phyloP scores from a whole-genome alignment of 2,888 invertebrate genomes.

The Spilosoma lubricipeda region DNA sequence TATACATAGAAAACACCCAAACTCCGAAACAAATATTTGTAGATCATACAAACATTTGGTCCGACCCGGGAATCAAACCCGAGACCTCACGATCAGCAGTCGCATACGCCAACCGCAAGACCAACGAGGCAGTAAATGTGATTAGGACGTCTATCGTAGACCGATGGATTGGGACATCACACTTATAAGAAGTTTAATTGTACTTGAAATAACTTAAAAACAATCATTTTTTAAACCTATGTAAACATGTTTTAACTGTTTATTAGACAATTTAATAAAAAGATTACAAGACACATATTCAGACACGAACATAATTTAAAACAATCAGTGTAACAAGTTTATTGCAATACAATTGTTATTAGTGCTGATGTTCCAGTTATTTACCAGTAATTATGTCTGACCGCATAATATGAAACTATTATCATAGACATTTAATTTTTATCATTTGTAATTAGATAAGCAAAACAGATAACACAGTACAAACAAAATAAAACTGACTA shows the following conservation, averaged over 20 bases:
- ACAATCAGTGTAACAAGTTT: not conserved
- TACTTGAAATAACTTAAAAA: fast-evolving
- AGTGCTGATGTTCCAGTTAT: not conserved
- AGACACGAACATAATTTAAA: too few species aligned
- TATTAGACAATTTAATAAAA: not conserved
- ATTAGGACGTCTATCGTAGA: too few species aligned
- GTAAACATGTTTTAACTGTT: not conserved
- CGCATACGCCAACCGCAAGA: too few species aligned
- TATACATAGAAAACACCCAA: too few species aligned
- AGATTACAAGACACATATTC: not conserved
- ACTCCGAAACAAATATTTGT: too few species aligned
- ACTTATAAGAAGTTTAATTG: not conserved
- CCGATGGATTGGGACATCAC: too few species aligned
- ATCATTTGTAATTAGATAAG: constrained; percentile 1
- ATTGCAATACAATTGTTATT: not conserved
- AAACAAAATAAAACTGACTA: not conserved
- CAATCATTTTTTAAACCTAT: not conserved
- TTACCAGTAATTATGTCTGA: not conserved
- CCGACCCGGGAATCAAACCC: too few species aligned
- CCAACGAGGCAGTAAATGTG: too few species aligned
- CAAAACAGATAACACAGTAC: not conserved
- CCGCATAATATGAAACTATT: not conserved
- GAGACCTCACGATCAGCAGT: too few species aligned
- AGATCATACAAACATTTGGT: too few species aligned
- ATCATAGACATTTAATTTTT: not conserved